Conservation (phyloP, 2,888 invertebrate species). For the Andrena bicolor region DNA sequence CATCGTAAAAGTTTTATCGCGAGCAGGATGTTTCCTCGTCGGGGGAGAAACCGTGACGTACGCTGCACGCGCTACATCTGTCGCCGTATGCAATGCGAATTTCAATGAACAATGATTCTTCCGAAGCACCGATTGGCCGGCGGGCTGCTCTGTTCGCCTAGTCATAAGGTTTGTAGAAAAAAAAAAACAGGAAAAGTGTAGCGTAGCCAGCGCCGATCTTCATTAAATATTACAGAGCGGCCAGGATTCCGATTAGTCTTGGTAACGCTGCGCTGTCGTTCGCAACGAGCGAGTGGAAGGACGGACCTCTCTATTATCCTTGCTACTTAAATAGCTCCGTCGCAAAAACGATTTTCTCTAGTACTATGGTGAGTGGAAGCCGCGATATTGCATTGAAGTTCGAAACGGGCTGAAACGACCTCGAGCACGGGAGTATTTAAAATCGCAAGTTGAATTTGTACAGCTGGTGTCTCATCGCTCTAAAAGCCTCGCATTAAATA, state of each 20-base stretch:
- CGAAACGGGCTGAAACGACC: background rate
- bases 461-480: too few relatives aligned
- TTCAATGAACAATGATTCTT: background rate
- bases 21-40: background rate
- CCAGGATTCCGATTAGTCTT: constrained; percentile 39
- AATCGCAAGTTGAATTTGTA: background rate
- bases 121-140: constrained; percentile 13
- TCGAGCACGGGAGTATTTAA: background rate
- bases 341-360: background rate
- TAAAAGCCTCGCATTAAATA: background rate
- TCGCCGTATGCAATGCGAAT: constrained; percentile 28
- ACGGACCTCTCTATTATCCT: background rate
- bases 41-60: background rate
- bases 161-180: constrained; percentile 55
- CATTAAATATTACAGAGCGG: constrained; percentile 11
- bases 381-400: background rate
- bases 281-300: background rate
- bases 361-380: constrained; percentile 29
- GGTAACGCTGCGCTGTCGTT: background rate
- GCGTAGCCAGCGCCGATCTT: constrained; percentile 1
- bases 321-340: background rate
- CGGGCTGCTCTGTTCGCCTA: background rate
- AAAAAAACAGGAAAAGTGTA: constrained; percentile 43
- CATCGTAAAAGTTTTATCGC: too few relatives aligned
- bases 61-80: background rate